Evolutionary conservation across 2,797 vertebrate genomes (phyloP), one percentile per base, ranked within the genome.

Genomic region (Echeneis naucrates): DNA sequence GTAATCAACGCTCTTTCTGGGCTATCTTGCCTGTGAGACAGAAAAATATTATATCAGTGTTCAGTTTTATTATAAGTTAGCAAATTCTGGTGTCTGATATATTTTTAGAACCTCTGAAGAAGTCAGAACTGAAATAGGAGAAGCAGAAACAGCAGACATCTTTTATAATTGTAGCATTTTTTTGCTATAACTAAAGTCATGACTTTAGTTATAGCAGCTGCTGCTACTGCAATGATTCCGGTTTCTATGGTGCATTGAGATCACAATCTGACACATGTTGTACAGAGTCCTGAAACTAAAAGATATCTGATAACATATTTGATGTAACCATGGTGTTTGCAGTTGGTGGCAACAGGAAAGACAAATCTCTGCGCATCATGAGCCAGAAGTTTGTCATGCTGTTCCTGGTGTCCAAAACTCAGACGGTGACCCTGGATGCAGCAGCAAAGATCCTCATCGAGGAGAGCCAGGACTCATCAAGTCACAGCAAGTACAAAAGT

Each of bases 371-470:
- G 79, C 93, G 96, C 74, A 97, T 98, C 87, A 98, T 99, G 97
- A 99, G 97, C 89, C 96, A 98, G 91, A 98, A 98, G 91, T 99
- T 99, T 76, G 97, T 99, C 89, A 98, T 97, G 96, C 93, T 99
- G 40, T 98, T 98, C 93, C 95, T 99, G 61, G 97, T 97, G 82
- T 98, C 97, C 68, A 96, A 94, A 87, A 96, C 97, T 30, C 96
- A 95, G 89, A 96, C 93, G 0, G 95, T 99, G 27, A 97, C 96
- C 32, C 92, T 98, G 81, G 97, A 98, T 30, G 85, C 95, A 0
- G 97, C 97, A 3, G 97, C 97, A 45, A 97, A 96, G 86, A 95
- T 97, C 87, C 91, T 99, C 66, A 98, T 98, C 70, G 96, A 98
- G 87, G 96, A 97, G 83, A 95, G 95, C 14, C 96, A 96, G 79